phyloP scores from a whole-genome alignment of 2,888 invertebrate species.

The Nomada fabriciana region DNA sequence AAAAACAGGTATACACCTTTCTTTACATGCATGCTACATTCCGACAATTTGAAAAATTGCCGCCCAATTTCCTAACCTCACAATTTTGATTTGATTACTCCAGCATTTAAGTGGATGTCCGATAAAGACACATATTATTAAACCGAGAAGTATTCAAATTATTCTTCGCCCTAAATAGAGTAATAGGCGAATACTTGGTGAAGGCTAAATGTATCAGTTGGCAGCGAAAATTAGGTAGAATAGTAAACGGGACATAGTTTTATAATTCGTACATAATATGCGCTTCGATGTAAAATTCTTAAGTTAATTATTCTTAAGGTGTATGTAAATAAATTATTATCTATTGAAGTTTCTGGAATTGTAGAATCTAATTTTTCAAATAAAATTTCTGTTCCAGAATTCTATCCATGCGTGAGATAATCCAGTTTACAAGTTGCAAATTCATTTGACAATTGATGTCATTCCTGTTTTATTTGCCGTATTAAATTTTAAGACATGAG shows the following conservation, averaged over 20 bases:
- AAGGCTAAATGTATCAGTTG: neutral
- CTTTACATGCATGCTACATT: neutral
- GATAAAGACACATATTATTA: neutral
- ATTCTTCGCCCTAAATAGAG: neutral
- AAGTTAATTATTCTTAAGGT: neutral
- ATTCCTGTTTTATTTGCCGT: neutral
- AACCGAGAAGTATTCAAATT: neutral
- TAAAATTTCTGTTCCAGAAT: conserved; percentile 50
- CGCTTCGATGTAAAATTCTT: conserved; percentile 4
- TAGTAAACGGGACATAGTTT: neutral
- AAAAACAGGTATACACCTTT: conserved; percentile 3
- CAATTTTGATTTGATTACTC: conserved; percentile 25
- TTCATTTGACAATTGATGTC: neutral
- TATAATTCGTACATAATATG: neutral
- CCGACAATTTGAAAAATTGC: conserved; percentile 26
- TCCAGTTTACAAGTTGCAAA: neutral
- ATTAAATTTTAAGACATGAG: conserved; percentile 86
- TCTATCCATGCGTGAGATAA: conserved; percentile 1
- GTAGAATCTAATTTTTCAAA: conserved; percentile 5
- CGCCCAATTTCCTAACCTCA: conserved; percentile 48
- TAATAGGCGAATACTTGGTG: neutral
- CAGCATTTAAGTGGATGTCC: conserved; percentile 5
- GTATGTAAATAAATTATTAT: neutral
- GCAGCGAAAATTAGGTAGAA: neutral
- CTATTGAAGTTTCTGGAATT: neutral